These are phyloP conservation scores for Zoanthus gigantus DNA, from an alignment of 92 coral and sea anemone species.

Conservation along the genomic window DNA sequence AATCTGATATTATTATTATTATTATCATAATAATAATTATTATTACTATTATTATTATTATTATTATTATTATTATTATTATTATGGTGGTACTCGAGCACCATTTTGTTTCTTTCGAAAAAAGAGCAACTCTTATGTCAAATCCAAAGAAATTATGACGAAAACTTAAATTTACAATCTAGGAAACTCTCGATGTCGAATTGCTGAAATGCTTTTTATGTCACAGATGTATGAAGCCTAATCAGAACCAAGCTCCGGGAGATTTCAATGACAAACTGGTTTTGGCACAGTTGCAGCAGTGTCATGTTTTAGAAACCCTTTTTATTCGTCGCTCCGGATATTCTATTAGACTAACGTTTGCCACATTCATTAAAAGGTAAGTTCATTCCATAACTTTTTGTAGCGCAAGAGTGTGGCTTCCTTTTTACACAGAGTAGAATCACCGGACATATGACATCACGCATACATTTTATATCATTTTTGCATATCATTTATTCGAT, in stretches of 20 bases:
- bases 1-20: no score
- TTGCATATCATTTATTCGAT: no score
- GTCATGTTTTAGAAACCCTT: constrained; percentile 21
- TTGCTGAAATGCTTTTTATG: neutral
- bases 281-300: constrained; percentile 22
- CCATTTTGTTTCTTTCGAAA: neutral
- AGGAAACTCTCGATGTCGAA: neutral
- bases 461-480: no score
- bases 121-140: no score
- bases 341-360: constrained; percentile 7
- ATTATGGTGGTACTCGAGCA: neutral
- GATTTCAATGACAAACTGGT: constrained; percentile 21
- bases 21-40: no score
- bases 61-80: no score
- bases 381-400: neutral
- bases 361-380: constrained; percentile 20
- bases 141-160: no score
- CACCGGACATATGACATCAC: no score
- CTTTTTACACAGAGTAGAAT: no score
- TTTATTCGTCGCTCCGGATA: constrained; percentile 25
- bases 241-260: constrained; percentile 15
- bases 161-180: neutral
- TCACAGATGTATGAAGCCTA: constrained; percentile 30
- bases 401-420: neutral
- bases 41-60: no score